These are phyloP conservation scores for Orthosia gracilis DNA, from an alignment of 2,888 invertebrate species.

Conservation along the genomic window DNA sequence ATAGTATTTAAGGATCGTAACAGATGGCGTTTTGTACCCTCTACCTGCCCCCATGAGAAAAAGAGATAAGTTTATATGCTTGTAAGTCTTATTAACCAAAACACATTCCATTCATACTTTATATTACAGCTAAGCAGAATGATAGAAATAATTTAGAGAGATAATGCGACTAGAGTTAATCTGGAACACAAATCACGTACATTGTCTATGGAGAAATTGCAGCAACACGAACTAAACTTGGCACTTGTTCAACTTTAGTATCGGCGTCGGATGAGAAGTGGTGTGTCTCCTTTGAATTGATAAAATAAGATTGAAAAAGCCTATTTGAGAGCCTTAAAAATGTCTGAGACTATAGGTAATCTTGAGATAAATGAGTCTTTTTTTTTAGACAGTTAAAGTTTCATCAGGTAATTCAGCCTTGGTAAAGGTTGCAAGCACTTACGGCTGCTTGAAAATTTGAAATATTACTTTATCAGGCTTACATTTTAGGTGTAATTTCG, in stretches of 20 bases:
- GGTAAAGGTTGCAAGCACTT: slow-evolving; percentile 12
- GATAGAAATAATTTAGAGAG: slow-evolving; percentile 55
- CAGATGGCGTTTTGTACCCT: no score
- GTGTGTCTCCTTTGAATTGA: slow-evolving; percentile 10
- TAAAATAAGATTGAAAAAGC: slow-evolving; percentile 1
- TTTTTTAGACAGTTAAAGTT: neutral
- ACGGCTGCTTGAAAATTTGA: neutral
- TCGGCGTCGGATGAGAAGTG: slow-evolving; percentile 48
- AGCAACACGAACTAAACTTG: slow-evolving; percentile 54
- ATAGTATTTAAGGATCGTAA: no score
- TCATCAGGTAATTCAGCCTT: no score
- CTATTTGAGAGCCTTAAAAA: neutral
- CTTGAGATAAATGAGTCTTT: neutral
- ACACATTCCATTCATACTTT: slow-evolving; percentile 50
- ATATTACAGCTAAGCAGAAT: slow-evolving; percentile 38
- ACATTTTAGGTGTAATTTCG: slow-evolving; percentile 15
- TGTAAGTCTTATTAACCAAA: slow-evolving; percentile 68
- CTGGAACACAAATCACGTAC: slow-evolving; percentile 54
- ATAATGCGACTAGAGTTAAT: slow-evolving; percentile 49
- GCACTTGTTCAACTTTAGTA: slow-evolving; percentile 53
- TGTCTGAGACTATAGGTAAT: neutral
- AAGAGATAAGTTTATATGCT: no score
- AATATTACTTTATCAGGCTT: slow-evolving; percentile 35
- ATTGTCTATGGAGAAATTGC: slow-evolving; percentile 56
- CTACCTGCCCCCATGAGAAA: no score